These are phyloP conservation scores for Turritopsis rubra DNA, from an alignment of 30 jellyfish, hydroid and myxozoan genomes.

Conservation along the genomic window DNA sequence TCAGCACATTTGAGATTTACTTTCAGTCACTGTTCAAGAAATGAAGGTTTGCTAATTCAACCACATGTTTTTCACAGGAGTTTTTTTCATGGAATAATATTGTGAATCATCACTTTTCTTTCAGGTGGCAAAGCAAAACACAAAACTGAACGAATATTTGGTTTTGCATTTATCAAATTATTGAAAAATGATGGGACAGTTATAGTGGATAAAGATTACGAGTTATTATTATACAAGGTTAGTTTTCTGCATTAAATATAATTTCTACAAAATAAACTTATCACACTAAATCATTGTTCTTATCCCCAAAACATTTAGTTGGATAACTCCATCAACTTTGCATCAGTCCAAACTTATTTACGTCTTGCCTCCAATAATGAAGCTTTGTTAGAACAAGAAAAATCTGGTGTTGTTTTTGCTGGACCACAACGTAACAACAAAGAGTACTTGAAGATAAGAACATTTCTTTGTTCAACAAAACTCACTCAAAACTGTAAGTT, in stretches of 20 bases:
- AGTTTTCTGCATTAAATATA: not conserved
- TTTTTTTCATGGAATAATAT: not conserved
- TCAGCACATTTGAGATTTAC: slow-evolving; percentile 74
- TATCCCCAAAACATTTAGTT: slow-evolving; percentile 1
- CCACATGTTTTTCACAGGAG: not conserved
- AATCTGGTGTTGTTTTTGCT: slow-evolving; percentile 45
- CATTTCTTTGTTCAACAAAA: slow-evolving; percentile 70
- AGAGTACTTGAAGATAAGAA: slow-evolving; percentile 52
- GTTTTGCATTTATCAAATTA: slow-evolving; percentile 62
- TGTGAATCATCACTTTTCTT: too few relatives aligned
- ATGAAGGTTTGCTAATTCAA: slow-evolving; percentile 44
- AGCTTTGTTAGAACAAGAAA: slow-evolving; percentile 39
- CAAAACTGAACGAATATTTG: slow-evolving; percentile 71
- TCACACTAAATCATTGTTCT: not conserved
- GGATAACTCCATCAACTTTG: slow-evolving; percentile 41
- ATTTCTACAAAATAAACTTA: not conserved
- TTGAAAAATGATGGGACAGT: slow-evolving; percentile 82
- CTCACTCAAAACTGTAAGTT: slow-evolving; percentile 71
- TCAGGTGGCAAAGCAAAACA: slow-evolving; percentile 35
- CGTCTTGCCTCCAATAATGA: slow-evolving; percentile 40
- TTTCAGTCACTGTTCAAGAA: slow-evolving; percentile 79
- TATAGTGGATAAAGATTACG: slow-evolving; percentile 47
- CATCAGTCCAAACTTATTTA: slow-evolving; percentile 48
- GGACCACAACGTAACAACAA: slow-evolving; percentile 65
- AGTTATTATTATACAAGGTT: slow-evolving; percentile 64